Conservation (phyloP, 30 jellyfish, hydroid and myxozoan genomes). For the Hydra vulgaris region DNA sequence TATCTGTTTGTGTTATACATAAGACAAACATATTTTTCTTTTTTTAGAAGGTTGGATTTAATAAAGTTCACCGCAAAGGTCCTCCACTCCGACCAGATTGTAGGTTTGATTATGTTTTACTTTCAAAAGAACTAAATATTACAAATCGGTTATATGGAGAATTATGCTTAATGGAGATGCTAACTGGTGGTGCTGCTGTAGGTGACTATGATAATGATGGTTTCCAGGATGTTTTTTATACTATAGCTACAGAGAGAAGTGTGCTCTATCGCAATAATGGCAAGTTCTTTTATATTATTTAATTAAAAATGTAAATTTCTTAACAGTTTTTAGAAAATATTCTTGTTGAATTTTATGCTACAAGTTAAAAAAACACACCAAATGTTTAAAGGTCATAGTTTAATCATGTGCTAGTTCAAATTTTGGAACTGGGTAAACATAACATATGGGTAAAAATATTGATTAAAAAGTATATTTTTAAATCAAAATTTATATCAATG, state of each 20-base stretch:
- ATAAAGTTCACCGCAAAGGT: constrained; percentile 56
- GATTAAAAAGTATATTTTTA: too few species aligned
- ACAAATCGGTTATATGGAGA: constrained; percentile 58
- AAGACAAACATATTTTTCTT: too few species aligned
- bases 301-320: too few species aligned
- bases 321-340: too few species aligned
- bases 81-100: constrained; percentile 87
- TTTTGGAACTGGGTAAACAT: too few species aligned
- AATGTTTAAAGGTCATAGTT: too few species aligned
- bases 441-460: too few species aligned
- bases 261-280: constrained; percentile 70
- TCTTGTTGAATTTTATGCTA: too few species aligned
- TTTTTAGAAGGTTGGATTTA: constrained; percentile 69
- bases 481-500: too few species aligned
- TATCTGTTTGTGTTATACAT: too few species aligned
- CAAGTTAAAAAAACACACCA: too few species aligned
- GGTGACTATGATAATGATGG: constrained; percentile 98
- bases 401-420: too few species aligned
- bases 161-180: constrained; percentile 55
- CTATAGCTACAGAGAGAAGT: constrained; percentile 57
- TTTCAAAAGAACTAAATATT: constrained; percentile 43
- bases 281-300: constrained; percentile 3
- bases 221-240: constrained; percentile 55
- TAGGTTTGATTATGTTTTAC: constrained; percentile 58
- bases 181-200: constrained; percentile 93